Conservation (phyloP, 2,888 invertebrate genomes). For the Dryomyza anilis region DNA sequence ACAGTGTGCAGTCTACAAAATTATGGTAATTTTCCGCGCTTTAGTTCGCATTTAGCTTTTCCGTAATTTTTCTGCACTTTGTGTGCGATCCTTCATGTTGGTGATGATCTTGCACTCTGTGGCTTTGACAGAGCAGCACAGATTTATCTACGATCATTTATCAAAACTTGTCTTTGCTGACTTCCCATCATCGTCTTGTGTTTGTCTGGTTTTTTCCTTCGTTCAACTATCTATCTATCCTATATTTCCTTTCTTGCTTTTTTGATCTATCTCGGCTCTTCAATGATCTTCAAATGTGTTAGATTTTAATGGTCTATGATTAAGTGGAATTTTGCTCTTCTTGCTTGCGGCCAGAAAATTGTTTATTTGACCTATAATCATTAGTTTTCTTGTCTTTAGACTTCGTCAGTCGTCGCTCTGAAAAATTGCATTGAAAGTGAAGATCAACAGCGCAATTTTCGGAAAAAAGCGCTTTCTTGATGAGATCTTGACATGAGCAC, state of each 20-base stretch:
- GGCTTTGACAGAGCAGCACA: not conserved
- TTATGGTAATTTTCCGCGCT: not conserved
- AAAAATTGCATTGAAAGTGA: not conserved
- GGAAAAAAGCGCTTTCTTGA: too few species aligned
- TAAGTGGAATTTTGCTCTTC: not conserved
- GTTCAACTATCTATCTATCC: not conserved
- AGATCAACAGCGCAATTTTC: not conserved
- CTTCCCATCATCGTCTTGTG: not conserved
- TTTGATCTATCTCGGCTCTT: not conserved
- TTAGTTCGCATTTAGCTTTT: not conserved
- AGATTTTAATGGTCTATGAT: constrained; percentile 1
- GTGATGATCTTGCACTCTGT: not conserved
- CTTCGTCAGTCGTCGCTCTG: not conserved
- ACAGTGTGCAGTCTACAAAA: not conserved
- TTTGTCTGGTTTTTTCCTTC: not conserved
- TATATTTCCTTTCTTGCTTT: not conserved
- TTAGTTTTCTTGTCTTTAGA: not conserved
- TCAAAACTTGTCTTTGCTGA: not conserved
- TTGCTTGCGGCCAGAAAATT: not conserved
- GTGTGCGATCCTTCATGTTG: not conserved
- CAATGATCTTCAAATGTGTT: not conserved
- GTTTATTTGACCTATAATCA: constrained; percentile 10
- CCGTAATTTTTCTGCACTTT: not conserved
- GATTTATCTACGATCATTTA: constrained; percentile 13
- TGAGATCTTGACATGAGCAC: too few species aligned